Evolutionary conservation across 2,113 vertebrate genomes (phyloP), one percentile per base, ranked within the genome.

Genomic region (Stercorarius parasiticus): DNA sequence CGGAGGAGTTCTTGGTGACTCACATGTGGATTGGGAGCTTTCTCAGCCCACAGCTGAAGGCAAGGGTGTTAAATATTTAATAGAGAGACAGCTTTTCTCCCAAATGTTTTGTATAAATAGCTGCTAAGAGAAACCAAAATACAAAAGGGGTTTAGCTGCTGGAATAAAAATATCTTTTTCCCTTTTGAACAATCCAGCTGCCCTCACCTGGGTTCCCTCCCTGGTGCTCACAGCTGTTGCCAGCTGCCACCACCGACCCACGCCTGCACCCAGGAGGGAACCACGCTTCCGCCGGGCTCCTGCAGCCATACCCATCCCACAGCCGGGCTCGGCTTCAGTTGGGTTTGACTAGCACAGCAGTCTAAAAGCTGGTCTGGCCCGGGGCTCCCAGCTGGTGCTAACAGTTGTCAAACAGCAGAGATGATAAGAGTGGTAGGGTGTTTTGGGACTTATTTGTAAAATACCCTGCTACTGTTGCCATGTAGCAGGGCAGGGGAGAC

Each of bases 41-140:
- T 93, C 87, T 95, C 95, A 97, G 84, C 95, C 95, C 87, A 95
- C 95, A 91, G 93, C 87, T 95, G 91, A 97, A 95, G 78, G 82
- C 86, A 96, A 95, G 93, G 71, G 74, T 93, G 91, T 93, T 97
- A 95, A 97, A 96, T 97, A 96, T 97, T 97, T 96, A 95, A 97
- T 96, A 85, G 22, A 94, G 87, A 97, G 87, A 96, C 94, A 97
- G 84, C 81, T 91, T 96, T 94, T 95, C 87, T 94, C 93, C 94
- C 95, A 94, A 94, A 94, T 93, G 94, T 97, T 96, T 96, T 82
- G 82, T 91, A 95, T 93, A 96, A 97, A 97, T 91, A 96, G 84
- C 93, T 93, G 83, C 69, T 93, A 80, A 70, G 65, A 95, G 79
- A 95, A 95, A 90, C 38, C 70, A 97, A 97, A 97, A 97, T 87